Evolutionary conservation across 37 sponge, comb jelly and placozoan genomes (phyloP).

Genomic region (Halisarca cf. caerulea): DNA sequence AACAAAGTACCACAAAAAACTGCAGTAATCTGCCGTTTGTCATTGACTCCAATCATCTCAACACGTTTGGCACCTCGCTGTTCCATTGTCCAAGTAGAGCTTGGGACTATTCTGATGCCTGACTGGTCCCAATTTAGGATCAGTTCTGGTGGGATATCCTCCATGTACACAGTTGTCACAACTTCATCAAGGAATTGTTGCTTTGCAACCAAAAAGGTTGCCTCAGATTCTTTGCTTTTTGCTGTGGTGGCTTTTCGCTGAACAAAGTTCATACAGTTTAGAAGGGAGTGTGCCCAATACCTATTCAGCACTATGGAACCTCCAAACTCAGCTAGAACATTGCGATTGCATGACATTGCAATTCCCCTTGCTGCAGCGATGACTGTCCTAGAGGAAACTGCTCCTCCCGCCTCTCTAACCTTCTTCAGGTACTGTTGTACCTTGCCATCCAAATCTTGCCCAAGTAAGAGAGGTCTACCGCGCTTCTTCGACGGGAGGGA

Average conservation of each 20-base stretch:
- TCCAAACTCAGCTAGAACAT: constrained; percentile 43
- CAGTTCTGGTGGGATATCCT: constrained; percentile 24
- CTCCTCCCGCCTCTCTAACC: constrained; percentile 47
- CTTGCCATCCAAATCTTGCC: constrained; percentile 1
- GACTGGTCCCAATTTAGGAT: constrained; percentile 44
- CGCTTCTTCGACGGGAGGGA: constrained; percentile 7
- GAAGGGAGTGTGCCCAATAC: constrained; percentile 38
- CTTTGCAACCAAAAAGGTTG: neutral
- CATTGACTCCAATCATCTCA: constrained; percentile 27
- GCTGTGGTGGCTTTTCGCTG: constrained; percentile 47
- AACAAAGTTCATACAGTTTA: constrained; percentile 52
- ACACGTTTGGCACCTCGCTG: constrained; percentile 17
- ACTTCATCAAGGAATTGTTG: constrained; percentile 16
- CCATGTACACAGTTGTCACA: neutral
- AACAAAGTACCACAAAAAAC: constrained; percentile 22
- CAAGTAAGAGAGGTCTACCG: constrained; percentile 38
- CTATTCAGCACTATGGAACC: constrained; percentile 46
- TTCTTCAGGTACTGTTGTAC: constrained; percentile 31
- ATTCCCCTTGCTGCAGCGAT: constrained; percentile 59
- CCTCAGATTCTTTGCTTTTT: constrained; percentile 23
- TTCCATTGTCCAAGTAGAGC: constrained; percentile 29
- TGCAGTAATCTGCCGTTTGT: constrained; percentile 33
- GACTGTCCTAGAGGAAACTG: constrained; percentile 42
- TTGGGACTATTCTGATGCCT: constrained; percentile 26
- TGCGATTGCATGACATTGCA: neutral